These are phyloP conservation scores for Seladonia tumulorum DNA, from an alignment of 2,888 invertebrate genomes.

Conservation along the genomic window DNA sequence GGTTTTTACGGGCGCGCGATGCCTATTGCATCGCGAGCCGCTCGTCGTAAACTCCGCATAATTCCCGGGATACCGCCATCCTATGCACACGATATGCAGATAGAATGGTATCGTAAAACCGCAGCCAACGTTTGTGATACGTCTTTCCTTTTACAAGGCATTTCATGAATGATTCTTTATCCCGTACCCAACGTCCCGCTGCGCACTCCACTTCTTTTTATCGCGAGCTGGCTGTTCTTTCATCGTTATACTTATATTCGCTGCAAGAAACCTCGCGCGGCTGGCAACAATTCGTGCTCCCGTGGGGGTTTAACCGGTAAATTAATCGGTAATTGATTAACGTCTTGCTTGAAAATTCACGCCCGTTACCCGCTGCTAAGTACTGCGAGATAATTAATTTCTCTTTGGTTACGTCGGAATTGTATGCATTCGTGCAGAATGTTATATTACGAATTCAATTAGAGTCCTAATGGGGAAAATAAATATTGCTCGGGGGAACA, in stretches of 20 bases:
- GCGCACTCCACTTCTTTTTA: background rate
- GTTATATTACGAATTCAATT: background rate
- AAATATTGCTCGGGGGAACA: background rate
- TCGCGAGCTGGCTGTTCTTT: background rate
- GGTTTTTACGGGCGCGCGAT: constrained; percentile 35
- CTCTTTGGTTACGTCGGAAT: background rate
- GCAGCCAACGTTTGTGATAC: constrained; percentile 45
- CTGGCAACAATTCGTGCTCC: background rate
- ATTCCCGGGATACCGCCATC: constrained; percentile 59
- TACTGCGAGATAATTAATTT: background rate
- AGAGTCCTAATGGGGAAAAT: background rate
- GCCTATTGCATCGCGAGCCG: constrained; percentile 31
- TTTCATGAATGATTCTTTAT: constrained; percentile 36
- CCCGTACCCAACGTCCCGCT: background rate
- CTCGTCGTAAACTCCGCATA: constrained; percentile 63
- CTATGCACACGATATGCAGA: constrained; percentile 63
- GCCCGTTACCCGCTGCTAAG: background rate
- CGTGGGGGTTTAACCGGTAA: background rate
- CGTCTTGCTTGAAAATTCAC: background rate
- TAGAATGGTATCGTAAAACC: constrained; percentile 62
- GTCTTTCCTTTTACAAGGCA: constrained; percentile 38
- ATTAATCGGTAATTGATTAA: background rate
- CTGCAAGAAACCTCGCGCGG: background rate
- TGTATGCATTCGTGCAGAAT: background rate
- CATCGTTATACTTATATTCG: background rate